phyloP scores from a whole-genome alignment of 2,797 vertebrate species.

The Anguilla anguilla region DNA sequence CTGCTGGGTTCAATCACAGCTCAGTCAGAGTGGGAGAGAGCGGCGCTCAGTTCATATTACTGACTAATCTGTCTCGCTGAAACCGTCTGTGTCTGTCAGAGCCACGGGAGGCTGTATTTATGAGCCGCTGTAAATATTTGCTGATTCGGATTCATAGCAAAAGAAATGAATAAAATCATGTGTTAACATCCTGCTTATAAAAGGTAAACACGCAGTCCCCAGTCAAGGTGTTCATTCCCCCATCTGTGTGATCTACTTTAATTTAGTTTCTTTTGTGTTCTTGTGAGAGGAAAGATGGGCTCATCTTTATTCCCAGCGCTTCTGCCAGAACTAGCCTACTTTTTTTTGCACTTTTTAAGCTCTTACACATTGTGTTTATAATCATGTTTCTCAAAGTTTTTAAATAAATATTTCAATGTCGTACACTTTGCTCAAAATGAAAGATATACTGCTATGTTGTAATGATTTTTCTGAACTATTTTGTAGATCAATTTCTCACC shows the following conservation, averaged over 20 bases:
- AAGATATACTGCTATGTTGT: background rate
- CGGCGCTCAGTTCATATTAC: constrained; percentile 69
- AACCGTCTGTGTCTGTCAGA: constrained; percentile 47
- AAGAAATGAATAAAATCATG: constrained; percentile 25
- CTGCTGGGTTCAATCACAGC: constrained; percentile 53
- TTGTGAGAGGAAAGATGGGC: background rate
- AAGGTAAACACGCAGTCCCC: background rate
- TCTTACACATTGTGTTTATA: constrained; percentile 6
- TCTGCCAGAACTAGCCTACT: background rate
- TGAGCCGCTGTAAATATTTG: constrained; percentile 67
- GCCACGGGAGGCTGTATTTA: constrained; percentile 55
- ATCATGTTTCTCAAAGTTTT: background rate
- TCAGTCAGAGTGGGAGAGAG: constrained; percentile 45
- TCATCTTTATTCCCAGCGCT: background rate
- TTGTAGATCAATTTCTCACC: background rate
- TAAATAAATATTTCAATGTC: background rate
- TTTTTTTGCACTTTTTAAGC: constrained; percentile 12
- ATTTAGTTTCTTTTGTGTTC: background rate
- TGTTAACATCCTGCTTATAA: constrained; percentile 26
- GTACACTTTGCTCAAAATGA: background rate
- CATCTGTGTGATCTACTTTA: background rate
- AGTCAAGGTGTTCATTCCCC: background rate
- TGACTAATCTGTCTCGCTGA: constrained; percentile 66
- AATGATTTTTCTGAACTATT: background rate
- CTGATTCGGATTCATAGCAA: constrained; percentile 49